Evolutionary conservation across 1,140 invertebrate species (phyloP), one percentile per base, ranked within the genome.

Genomic region (Micrasema minimum): DNA sequence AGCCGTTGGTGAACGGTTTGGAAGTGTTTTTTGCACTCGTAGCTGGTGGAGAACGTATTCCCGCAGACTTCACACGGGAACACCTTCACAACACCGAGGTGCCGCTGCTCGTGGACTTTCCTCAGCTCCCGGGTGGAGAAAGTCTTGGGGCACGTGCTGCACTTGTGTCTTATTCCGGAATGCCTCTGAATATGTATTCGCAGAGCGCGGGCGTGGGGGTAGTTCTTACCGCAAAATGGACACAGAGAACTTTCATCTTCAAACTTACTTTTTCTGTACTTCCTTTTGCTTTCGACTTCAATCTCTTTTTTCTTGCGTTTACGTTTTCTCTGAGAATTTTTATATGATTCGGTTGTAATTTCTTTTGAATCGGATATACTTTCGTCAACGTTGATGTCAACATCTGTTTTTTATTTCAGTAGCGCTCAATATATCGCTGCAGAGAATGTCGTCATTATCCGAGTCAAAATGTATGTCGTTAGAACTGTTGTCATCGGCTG

Each of bases 221-320:
- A 62, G 5, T 7, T 20, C n/a, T 45, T 62, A 2, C 59, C 59
- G 45, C 59, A 62, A 45, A 46, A 18, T 43, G 43, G 43, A 23
- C 59, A 62, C 3, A 62, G 23, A 16, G 38, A 46, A 46, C 59
- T 62, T 23, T 62, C 59, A 26, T 62, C 59, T n/a, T 62, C 43
- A 62, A 23, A 62, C 23, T 62, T 62, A 16, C 38, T 62, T 45
- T 26, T 62, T 31, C 59, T 23, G 7, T 31, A n/a, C 16, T 62
- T 12, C 11, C 5, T 18, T 46, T 62, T 62, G 7, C 59, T 62
- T 62, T 22, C 45, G 11, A 6, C 10, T 12, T 62, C 38, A 12
- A 2, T 62, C n/a, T 45, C 37, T 59, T 38, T 62, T 45, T 22
- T 59, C 14, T 59, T 59, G 14, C 35, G n/a, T 37, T 38, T 38